Evolutionary conservation across 2,797 vertebrate genomes (phyloP).

Genomic region (Ctenochaetus hawaiiensis): DNA sequence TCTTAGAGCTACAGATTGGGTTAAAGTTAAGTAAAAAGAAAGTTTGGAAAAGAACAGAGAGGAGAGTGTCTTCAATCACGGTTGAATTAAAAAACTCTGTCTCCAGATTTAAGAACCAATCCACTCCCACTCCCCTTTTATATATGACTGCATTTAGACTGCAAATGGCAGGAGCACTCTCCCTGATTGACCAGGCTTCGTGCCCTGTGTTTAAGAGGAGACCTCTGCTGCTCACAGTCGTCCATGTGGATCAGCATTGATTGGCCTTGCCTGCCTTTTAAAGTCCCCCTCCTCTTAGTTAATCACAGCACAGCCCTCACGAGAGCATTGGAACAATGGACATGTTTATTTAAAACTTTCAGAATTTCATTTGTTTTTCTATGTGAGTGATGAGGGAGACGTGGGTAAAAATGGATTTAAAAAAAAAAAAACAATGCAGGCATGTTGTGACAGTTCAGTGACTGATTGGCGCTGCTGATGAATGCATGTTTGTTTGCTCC

Average conservation of each 20-base stretch:
- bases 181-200: slow-evolving; percentile 40
- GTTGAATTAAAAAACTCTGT: neutral
- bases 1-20: no score
- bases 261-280: slow-evolving; percentile 59
- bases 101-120: neutral
- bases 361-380: slow-evolving; percentile 42
- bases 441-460: slow-evolving; percentile 22
- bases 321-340: slow-evolving; percentile 55
- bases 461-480: slow-evolving; percentile 53
- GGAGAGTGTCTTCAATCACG: neutral
- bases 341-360: slow-evolving; percentile 60
- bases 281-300: slow-evolving; percentile 40
- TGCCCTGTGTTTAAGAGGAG: slow-evolving; percentile 36
- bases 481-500: slow-evolving; percentile 55
- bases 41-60: neutral
- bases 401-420: slow-evolving; percentile 34
- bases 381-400: slow-evolving; percentile 41
- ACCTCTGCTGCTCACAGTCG: slow-evolving; percentile 38
- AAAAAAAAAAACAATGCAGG: slow-evolving; percentile 43
- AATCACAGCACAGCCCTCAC: slow-evolving; percentile 57
- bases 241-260: slow-evolving; percentile 64
- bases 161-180: slow-evolving; percentile 44
- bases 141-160: slow-evolving; percentile 23
- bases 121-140: neutral
- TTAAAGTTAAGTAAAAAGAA: no score